Evolutionary conservation across 2,797 vertebrate genomes (phyloP).

Genomic region (Nyctibius grandis): DNA sequence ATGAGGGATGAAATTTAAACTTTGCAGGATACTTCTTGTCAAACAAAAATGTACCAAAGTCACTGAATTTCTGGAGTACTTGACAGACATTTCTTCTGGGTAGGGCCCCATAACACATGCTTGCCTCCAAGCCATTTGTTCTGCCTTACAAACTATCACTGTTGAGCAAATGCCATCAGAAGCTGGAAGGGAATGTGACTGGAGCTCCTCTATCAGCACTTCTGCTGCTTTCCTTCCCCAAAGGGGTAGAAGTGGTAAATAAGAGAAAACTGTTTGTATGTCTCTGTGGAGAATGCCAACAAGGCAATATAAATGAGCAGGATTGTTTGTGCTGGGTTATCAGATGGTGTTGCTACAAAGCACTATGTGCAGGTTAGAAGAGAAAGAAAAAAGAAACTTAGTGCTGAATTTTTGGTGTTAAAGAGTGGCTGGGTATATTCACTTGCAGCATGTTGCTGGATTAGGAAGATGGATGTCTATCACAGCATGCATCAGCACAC

Average conservation of each 20-base stretch:
- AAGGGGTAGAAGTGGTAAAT: neutral
- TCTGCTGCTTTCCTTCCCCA: neutral
- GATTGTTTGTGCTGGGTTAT: neutral
- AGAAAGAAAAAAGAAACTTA: neutral
- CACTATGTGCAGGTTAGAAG: neutral
- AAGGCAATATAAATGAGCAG: neutral
- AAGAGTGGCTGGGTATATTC: neutral
- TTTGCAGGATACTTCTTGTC: neutral
- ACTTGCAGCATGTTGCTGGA: neutral
- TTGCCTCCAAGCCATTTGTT: neutral
- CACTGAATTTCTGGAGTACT: neutral
- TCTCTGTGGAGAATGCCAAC: neutral
- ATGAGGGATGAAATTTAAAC: conserved; percentile 13
- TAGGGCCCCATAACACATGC: neutral
- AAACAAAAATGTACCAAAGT: neutral
- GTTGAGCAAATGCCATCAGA: neutral
- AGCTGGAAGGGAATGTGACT: neutral
- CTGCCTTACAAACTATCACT: neutral
- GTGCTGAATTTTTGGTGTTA: neutral
- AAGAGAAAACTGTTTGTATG: neutral
- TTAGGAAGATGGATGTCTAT: neutral
- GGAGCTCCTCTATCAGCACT: neutral
- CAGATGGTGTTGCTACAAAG: neutral
- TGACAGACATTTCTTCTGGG: neutral
- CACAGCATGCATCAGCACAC: no score